Percentiles rank a stretch among this genome's conserved stretches.
phyloP scores from a whole-genome alignment of 2,888 invertebrate genomes.

The Athalia circularis region DNA sequence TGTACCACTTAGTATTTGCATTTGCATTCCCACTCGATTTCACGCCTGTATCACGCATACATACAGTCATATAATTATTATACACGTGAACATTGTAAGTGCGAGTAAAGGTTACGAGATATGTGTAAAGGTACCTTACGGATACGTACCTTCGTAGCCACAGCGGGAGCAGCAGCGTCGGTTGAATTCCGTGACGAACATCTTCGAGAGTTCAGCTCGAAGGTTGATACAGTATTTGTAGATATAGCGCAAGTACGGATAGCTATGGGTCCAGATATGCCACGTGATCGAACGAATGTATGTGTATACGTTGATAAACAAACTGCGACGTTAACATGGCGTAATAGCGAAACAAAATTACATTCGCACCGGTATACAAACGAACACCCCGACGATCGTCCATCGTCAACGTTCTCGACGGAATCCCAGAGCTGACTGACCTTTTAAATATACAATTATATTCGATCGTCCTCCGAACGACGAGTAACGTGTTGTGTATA shows the following conservation, averaged over 20 bases:
- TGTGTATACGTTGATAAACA: too few relatives aligned
- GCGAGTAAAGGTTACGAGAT: not conserved
- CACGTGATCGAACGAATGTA: too few relatives aligned
- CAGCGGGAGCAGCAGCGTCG: not conserved
- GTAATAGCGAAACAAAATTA: too few relatives aligned
- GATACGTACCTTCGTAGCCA: not conserved
- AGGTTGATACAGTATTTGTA: too few relatives aligned
- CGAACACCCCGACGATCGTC: too few relatives aligned
- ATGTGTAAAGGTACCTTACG: not conserved
- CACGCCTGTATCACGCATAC: not conserved
- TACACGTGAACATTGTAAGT: not conserved
- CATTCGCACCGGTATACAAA: too few relatives aligned
- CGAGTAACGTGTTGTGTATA: not conserved
- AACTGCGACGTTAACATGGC: too few relatives aligned
- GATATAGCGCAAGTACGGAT: too few relatives aligned
- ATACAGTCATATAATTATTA: not conserved
- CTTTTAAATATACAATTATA: constrained; percentile 34
- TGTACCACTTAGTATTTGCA: constrained; percentile 46
- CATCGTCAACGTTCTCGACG: too few relatives aligned
- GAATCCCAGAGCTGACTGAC: constrained; percentile 10
- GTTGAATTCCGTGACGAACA: too few relatives aligned
- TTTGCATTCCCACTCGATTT: constrained; percentile 35
- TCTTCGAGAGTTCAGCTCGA: too few relatives aligned
- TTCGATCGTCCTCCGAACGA: constrained; percentile 2
- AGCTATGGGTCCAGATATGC: too few relatives aligned